Conservation (phyloP, 2,888 invertebrate species). For the Crocallis elinguaria region DNA sequence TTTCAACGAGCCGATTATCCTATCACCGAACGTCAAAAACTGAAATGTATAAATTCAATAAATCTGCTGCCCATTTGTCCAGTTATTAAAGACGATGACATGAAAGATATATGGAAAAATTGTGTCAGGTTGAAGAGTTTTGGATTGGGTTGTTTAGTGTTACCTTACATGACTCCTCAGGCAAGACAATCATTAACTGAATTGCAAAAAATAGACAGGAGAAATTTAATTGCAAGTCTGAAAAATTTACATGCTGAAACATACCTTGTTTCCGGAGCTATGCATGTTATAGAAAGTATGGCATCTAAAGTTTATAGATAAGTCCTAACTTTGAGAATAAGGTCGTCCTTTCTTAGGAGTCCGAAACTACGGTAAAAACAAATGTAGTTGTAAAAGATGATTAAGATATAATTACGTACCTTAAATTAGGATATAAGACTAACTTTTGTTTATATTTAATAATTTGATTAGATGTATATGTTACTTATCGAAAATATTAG, state of each 20-base stretch:
- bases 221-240: slow-evolving; percentile 73
- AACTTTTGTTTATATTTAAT: too few species aligned
- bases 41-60: slow-evolving; percentile 71
- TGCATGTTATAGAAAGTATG: slow-evolving; percentile 75
- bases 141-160: slow-evolving; percentile 73
- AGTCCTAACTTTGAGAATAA: neutral
- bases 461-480: too few species aligned
- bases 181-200: slow-evolving; percentile 66
- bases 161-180: slow-evolving; percentile 74
- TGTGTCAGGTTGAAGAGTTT: slow-evolving; percentile 74
- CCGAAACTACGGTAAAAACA: too few species aligned
- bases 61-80: slow-evolving; percentile 78
- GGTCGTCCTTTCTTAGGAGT: too few species aligned
- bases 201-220: slow-evolving; percentile 73
- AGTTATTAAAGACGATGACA: slow-evolving; percentile 73
- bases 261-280: slow-evolving; percentile 76
- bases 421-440: too few species aligned
- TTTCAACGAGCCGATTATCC: slow-evolving; percentile 80
- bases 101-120: slow-evolving; percentile 77
- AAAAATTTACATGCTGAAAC: slow-evolving; percentile 77
- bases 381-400: too few species aligned
- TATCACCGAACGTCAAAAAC: slow-evolving; percentile 74
- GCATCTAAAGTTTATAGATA: slow-evolving; percentile 58
- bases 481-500: too few species aligned
- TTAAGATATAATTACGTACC: too few species aligned